Percentiles rank a stretch among this genome's conserved stretches.
Conservation (phyloP, 2,113 vertebrate genomes). For the Taurulus bubalis region DNA sequence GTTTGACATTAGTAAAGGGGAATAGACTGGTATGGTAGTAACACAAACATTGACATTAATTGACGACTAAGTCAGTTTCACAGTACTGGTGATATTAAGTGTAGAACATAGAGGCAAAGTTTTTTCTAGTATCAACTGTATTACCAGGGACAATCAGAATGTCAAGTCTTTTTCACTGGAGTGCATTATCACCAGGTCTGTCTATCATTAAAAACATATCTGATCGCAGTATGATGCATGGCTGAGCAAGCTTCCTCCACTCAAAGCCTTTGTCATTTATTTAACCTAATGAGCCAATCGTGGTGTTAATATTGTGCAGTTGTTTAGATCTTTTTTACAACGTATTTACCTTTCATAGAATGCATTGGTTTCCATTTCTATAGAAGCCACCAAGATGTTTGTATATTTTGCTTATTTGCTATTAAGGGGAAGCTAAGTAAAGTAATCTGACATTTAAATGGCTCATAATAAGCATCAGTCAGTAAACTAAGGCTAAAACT, state of each 20-base stretch:
- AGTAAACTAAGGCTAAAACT: not conserved
- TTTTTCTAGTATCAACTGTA: not conserved
- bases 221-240: not conserved
- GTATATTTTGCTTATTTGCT: not conserved
- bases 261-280: not conserved
- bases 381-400: not conserved
- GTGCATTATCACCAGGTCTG: not conserved
- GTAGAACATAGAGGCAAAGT: not conserved
- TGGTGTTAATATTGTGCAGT: not conserved
- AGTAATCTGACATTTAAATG: conserved; percentile 24
- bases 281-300: not conserved
- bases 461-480: conserved; percentile 3
- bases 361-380: not conserved
- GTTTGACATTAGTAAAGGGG: conserved; percentile 15
- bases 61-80: not conserved
- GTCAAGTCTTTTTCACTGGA: not conserved
- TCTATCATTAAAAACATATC: not conserved
- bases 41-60: not conserved
- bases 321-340: not conserved
- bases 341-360: not conserved
- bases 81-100: not conserved
- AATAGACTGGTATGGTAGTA: not conserved
- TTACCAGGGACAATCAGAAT: not conserved
- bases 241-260: not conserved
- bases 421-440: not conserved